Evolutionary conservation across 2,888 invertebrate species (phyloP), one percentile per base, ranked within the genome.

Genomic region (Pollenia angustigena): DNA sequence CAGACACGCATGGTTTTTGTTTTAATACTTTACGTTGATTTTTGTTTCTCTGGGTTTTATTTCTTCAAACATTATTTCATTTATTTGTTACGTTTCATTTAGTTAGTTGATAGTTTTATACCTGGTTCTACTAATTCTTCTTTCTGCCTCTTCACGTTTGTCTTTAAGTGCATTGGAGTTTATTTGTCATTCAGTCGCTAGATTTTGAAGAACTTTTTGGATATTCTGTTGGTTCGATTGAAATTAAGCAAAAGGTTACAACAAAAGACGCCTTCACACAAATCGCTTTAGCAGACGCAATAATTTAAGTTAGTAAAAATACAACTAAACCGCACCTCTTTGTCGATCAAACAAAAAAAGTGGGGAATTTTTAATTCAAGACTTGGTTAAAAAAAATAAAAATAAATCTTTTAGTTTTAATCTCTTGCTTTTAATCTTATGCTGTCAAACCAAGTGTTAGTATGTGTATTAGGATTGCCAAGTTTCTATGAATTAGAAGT

Each of bases 1-100:
- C 84, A 87, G 87, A 87, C 87, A 87, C 87, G 87, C 84, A 87
- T 87, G 60, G 76, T 48, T 81, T 78, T 81, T 46, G 72, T 78
- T 68, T 60, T 71, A 84, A 81, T 66, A 81, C 44, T 32, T 54
- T 64, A 52, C 48, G 52, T 79, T 74, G 44, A 18, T 74, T 44
- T 64, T 64, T 46, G 56, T 80, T 62, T 64, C 48, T 66, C 44
- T 32, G 60, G 58, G 18, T 48, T 60, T 66, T 58, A 56, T 44
- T 42, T 60, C 56, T 23, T 54, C 4, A 32, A 32, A 32, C n/a
- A 54, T 71, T 81, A 62, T 81, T 83, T 75, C 58, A 72, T 75
- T 84, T 84, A 75, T 76, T 84, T 74, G 66, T 52, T 79, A 68
- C 66, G 68, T 84, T 74, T 62, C 69, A 79, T 80, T 71, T 68